Percentiles rank a stretch among this genome's conserved stretches.
Evolutionary conservation across 2,797 vertebrate genomes (phyloP).

Genomic region (Hemitrygon akajei): DNA sequence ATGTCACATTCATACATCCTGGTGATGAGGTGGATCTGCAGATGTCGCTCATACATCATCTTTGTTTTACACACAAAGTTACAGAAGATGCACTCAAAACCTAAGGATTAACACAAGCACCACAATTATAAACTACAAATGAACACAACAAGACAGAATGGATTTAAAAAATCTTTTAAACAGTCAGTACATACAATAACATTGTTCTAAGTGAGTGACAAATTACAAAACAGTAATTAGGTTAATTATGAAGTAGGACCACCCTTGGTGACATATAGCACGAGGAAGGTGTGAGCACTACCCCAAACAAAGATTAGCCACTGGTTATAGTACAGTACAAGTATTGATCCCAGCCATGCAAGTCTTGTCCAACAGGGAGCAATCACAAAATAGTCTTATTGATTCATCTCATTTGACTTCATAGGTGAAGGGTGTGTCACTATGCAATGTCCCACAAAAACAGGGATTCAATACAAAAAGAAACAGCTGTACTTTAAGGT

Average conservation of each 20-base stretch:
- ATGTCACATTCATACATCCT: conserved; percentile 98
- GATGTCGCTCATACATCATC: conserved; percentile 94
- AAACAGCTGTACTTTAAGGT: background rate
- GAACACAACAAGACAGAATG: background rate
- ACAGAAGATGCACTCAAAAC: conserved; percentile 98
- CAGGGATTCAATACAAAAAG: background rate
- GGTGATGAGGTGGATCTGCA: conserved; percentile 98
- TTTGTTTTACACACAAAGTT: conserved; percentile 98
- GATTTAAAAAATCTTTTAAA: background rate
- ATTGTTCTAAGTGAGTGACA: background rate
- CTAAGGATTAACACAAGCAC: conserved; percentile 50
- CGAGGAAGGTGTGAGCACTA: background rate
- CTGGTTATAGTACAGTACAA: too few relatives aligned
- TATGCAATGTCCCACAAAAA: background rate
- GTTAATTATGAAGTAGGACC: conserved; percentile 4
- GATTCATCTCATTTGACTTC: background rate
- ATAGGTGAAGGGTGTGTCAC: background rate
- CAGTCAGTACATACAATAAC: background rate
- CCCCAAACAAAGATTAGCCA: background rate
- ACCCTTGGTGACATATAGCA: background rate
- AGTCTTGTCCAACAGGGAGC: background rate
- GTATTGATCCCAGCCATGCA: background rate
- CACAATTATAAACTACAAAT: conserved; percentile 23
- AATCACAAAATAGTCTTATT: background rate
- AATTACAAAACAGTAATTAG: background rate